Percentiles rank a stretch among this genome's conserved stretches.
Evolutionary conservation across 2,797 vertebrate genomes (phyloP).

Genomic region (Arctocebus calabarensis): DNA sequence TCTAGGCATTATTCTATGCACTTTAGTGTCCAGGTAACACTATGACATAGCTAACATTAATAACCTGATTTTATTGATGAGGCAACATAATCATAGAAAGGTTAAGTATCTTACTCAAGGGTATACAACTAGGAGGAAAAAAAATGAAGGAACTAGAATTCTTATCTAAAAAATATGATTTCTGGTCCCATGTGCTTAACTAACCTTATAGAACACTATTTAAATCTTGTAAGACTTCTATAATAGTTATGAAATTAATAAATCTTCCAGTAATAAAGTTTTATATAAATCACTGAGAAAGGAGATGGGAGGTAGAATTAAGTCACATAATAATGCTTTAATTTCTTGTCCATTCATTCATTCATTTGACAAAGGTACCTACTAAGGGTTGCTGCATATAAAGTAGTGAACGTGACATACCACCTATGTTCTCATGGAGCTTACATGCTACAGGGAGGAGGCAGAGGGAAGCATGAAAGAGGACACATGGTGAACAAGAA

Average conservation of each 20-base stretch:
- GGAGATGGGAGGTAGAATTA: not conserved
- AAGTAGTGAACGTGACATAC: not conserved
- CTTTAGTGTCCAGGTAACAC: not conserved
- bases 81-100: not conserved
- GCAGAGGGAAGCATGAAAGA: not conserved
- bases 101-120: not conserved
- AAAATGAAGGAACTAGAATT: constrained; percentile 1
- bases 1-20: not conserved
- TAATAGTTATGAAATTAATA: constrained; percentile 3
- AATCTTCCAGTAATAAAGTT: not conserved
- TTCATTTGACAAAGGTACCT: constrained; percentile 41
- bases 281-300: not conserved
- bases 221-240: not conserved
- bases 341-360: not conserved
- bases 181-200: not conserved
- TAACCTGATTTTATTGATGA: constrained; percentile 23
- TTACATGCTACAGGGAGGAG: not conserved
- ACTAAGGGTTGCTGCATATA: not conserved
- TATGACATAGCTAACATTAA: not conserved
- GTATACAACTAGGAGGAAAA: not conserved
- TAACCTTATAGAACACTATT: not conserved
- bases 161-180: not conserved
- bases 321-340: not conserved
- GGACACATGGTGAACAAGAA: not conserved
- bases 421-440: not conserved